Conservation (phyloP, 1,140 invertebrate species). For the Augochlora pura region DNA sequence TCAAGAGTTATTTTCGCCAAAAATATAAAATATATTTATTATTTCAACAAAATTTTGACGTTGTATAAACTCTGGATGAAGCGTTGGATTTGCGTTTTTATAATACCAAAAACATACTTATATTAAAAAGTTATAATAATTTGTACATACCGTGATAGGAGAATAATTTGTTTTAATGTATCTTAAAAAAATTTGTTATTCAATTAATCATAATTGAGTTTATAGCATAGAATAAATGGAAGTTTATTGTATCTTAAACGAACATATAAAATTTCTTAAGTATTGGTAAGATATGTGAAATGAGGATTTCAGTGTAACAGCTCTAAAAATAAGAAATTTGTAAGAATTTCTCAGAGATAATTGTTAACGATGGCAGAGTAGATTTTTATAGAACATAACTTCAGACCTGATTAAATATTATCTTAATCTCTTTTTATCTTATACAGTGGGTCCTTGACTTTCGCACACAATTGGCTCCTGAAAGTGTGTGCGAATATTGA, state of each 20-base stretch:
- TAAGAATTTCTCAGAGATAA: no score
- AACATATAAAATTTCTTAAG: slow-evolving; percentile 9
- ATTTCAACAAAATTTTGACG: background rate
- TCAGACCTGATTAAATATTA: no score
- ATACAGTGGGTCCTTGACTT: no score
- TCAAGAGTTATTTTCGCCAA: slow-evolving; percentile 6
- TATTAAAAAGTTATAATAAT: slow-evolving; percentile 18
- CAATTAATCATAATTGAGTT: slow-evolving; percentile 24
- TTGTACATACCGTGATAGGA: background rate
- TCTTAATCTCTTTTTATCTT: no score
- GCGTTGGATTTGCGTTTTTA: slow-evolving; percentile 6
- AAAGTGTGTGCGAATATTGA: no score
- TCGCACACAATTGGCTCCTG: no score
- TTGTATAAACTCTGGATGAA: slow-evolving; percentile 13
- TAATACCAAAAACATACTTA: background rate
- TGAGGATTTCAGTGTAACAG: no score
- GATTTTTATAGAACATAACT: no score
- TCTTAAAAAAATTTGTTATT: slow-evolving; percentile 23
- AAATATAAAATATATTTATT: slow-evolving; percentile 20
- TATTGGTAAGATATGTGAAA: slow-evolving; percentile 19
- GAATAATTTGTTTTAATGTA: background rate
- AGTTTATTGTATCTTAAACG: slow-evolving; percentile 19
- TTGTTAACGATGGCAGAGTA: no score
- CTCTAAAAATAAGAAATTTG: no score
- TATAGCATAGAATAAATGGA: slow-evolving; percentile 25